Evolutionary conservation across 2,888 invertebrate genomes (phyloP).

Genomic region (Trissonchulus latispiculum): DNA sequence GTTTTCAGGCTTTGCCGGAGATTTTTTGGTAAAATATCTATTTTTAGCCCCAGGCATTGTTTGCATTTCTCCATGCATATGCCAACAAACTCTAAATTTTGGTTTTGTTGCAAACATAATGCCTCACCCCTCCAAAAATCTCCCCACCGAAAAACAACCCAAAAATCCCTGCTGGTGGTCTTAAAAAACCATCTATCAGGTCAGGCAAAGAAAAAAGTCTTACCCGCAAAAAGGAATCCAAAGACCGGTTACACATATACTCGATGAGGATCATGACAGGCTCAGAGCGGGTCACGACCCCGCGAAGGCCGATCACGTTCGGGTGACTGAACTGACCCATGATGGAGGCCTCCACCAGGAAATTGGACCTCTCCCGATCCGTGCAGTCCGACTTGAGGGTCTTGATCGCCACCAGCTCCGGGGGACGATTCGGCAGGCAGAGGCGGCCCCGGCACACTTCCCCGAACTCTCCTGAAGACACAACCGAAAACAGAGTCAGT

Average conservation of each 20-base stretch:
- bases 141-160: too few species aligned
- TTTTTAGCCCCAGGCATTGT: too few species aligned
- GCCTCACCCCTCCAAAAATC: too few species aligned
- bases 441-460: constrained; percentile 75
- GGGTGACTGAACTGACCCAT: constrained; percentile 99
- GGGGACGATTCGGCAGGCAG: constrained; percentile 49
- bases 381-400: constrained; percentile 72
- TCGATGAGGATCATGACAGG: constrained; percentile 95
- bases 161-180: too few species aligned
- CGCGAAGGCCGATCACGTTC: constrained; percentile 86
- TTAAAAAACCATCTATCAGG: too few species aligned
- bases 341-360: constrained; percentile 94
- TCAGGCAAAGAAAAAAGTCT: too few species aligned
- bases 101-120: too few species aligned
- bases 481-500: too few species aligned
- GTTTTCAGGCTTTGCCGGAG: too few species aligned
- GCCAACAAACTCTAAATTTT: too few species aligned
- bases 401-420: constrained; percentile 83
- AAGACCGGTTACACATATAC: constrained; percentile 97
- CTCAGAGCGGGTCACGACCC: constrained; percentile 38
- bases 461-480: constrained; percentile 70
- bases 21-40: too few species aligned
- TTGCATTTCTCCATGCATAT: too few species aligned
- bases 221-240: constrained; percentile 82
- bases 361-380: constrained; percentile 92